phyloP scores from a whole-genome alignment of 2,888 invertebrate species.

The Cerastis leucographa region DNA sequence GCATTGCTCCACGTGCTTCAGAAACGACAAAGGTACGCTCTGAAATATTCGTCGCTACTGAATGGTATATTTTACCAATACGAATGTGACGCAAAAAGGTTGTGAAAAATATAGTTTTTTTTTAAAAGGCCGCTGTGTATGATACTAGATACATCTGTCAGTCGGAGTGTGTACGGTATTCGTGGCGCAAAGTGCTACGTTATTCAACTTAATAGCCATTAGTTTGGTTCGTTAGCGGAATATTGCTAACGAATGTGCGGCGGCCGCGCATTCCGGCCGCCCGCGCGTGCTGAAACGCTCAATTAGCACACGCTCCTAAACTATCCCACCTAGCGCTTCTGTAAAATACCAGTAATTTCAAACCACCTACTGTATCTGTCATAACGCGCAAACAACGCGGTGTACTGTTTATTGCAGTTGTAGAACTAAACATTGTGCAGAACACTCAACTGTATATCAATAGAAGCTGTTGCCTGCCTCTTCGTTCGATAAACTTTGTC shows the following conservation, averaged over 20 bases:
- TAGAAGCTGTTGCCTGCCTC: slow-evolving; percentile 10
- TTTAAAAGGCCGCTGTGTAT: slow-evolving; percentile 64
- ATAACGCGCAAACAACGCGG: slow-evolving; percentile 42
- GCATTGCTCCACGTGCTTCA: slow-evolving; percentile 23
- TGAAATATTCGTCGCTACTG: slow-evolving; percentile 56
- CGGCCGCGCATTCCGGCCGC: slow-evolving; percentile 80
- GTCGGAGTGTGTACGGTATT: slow-evolving; percentile 78
- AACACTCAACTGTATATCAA: slow-evolving; percentile 16
- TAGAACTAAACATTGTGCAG: slow-evolving; percentile 19
- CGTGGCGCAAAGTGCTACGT: slow-evolving; percentile 86
- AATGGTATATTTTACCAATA: slow-evolving; percentile 56
- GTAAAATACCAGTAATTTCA: slow-evolving; percentile 78
- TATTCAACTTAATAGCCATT: slow-evolving; percentile 90
- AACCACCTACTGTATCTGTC: slow-evolving; percentile 64
- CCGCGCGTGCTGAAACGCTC: slow-evolving; percentile 83
- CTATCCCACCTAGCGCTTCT: slow-evolving; percentile 77
- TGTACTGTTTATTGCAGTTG: slow-evolving; percentile 18
- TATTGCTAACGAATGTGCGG: slow-evolving; percentile 90
- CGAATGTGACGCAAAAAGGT: slow-evolving; percentile 49
- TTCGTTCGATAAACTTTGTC: slow-evolving; percentile 32
- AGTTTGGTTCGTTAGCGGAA: slow-evolving; percentile 90
- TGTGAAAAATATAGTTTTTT: slow-evolving; percentile 49
- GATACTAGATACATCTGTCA: slow-evolving; percentile 78
- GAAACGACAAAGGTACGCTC: slow-evolving; percentile 48
- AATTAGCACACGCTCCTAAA: slow-evolving; percentile 85